A percentile compares a stretch with the other conserved stretches of the same genome.
Conservation (phyloP, 2,888 invertebrate species). For the Ornithoptera priamus region DNA sequence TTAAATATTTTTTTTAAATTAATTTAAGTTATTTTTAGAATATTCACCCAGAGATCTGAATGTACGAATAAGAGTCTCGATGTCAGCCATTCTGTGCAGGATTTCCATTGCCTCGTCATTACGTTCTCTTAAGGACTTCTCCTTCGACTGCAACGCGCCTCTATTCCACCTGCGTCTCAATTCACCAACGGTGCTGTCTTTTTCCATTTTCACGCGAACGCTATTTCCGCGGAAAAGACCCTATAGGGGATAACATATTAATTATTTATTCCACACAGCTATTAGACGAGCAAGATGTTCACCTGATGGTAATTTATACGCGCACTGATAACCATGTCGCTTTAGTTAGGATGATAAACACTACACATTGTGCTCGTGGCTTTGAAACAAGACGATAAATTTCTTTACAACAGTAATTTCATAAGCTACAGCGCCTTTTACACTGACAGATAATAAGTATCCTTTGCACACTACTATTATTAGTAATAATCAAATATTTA, state of each 20-base stretch:
- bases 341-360: too few species aligned
- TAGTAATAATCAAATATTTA: background rate
- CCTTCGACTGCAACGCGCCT: constrained; percentile 59
- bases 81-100: constrained; percentile 55
- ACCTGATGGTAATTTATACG: too few species aligned
- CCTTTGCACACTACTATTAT: too few species aligned
- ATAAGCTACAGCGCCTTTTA: too few species aligned
- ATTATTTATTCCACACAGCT: background rate
- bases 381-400: too few species aligned
- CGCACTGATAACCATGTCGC: too few species aligned
- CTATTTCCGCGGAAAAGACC: constrained; percentile 78
- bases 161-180: constrained; percentile 65
- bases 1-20: too few species aligned
- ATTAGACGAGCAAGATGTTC: too few species aligned
- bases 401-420: too few species aligned
- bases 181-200: constrained; percentile 47
- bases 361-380: too few species aligned
- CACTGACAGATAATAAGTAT: too few species aligned
- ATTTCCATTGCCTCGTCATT: constrained; percentile 69
- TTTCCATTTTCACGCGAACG: constrained; percentile 44
- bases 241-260: constrained; percentile 39
- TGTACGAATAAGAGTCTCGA: constrained; percentile 63
- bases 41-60: constrained; percentile 66
- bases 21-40: background rate
- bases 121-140: constrained; percentile 61